Conservation (phyloP, 2,113 vertebrate species). For the Orthonyx spaldingii region DNA sequence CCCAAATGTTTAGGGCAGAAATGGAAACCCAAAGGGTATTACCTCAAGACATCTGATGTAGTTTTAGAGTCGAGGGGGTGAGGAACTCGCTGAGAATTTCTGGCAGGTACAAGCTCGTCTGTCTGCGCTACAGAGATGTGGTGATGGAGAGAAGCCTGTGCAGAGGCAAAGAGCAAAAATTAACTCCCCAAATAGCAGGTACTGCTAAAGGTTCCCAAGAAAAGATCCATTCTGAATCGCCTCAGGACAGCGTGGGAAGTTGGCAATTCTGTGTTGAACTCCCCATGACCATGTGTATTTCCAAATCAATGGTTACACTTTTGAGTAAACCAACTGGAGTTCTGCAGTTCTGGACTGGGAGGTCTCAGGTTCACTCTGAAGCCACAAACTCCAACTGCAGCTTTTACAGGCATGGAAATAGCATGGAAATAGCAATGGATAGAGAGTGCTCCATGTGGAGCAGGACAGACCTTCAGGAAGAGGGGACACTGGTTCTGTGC, state of each 20-base stretch:
- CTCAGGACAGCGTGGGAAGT: fast-evolving
- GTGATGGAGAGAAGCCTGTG: constrained; percentile 92
- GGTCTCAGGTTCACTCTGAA: background rate
- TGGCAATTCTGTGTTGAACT: background rate
- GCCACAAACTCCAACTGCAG: background rate
- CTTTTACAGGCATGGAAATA: background rate
- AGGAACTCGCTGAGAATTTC: constrained; percentile 86
- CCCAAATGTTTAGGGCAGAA: background rate
- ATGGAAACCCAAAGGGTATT: background rate
- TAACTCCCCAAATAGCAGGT: background rate
- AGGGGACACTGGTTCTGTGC: constrained; percentile 96
- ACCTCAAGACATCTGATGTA: constrained; percentile 98
- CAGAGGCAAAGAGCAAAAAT: background rate
- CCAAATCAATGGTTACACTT: background rate
- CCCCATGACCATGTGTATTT: fast-evolving
- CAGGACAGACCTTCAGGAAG: constrained; percentile 88
- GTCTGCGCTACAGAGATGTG: constrained; percentile 93
- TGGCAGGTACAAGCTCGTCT: constrained; percentile 87
- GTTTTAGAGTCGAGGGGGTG: constrained; percentile 98
- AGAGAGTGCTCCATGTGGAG: background rate
- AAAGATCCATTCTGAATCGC: background rate
- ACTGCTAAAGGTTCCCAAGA: background rate
- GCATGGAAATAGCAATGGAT: background rate
- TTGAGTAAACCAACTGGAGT: background rate
- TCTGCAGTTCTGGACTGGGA: background rate